Percentiles rank a stretch among this genome's conserved stretches.
These are phyloP conservation scores for Trachelus iudaicus DNA, from an alignment of 2,888 invertebrate genomes.

Conservation along the genomic window DNA sequence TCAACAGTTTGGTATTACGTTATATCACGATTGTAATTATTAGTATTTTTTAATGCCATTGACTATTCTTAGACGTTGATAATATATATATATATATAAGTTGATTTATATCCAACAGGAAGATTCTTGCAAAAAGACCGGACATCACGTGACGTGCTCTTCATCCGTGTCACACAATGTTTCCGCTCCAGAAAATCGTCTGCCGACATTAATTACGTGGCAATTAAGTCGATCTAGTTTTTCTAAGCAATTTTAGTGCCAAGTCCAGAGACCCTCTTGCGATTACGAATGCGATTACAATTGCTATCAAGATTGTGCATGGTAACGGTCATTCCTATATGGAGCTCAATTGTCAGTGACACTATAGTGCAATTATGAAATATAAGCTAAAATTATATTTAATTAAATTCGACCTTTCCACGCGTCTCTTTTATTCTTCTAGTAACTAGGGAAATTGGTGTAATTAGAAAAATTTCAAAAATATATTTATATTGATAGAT, in stretches of 20 bases:
- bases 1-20: not conserved
- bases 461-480: not conserved
- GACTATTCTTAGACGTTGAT: not conserved
- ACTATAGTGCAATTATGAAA: not conserved
- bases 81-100: not conserved
- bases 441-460: not conserved
- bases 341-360: not conserved
- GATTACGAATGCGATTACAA: not conserved
- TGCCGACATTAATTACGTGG: conserved; percentile 39
- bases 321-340: not conserved
- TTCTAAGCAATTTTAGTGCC: conserved; percentile 9
- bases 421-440: not conserved
- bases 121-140: not conserved
- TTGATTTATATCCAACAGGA: not conserved
- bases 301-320: not conserved
- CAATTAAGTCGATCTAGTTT: conserved; percentile 49
- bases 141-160: conserved; percentile 25
- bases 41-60: not conserved
- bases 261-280: not conserved
- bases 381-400: not conserved
- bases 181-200: conserved; percentile 59
- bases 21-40: not conserved
- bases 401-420: not conserved
- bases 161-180: conserved; percentile 45
- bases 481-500: not conserved